Base-by-base conservation (phyloP, 1,140 invertebrate genomes). In the Homarus americanus region DNA sequence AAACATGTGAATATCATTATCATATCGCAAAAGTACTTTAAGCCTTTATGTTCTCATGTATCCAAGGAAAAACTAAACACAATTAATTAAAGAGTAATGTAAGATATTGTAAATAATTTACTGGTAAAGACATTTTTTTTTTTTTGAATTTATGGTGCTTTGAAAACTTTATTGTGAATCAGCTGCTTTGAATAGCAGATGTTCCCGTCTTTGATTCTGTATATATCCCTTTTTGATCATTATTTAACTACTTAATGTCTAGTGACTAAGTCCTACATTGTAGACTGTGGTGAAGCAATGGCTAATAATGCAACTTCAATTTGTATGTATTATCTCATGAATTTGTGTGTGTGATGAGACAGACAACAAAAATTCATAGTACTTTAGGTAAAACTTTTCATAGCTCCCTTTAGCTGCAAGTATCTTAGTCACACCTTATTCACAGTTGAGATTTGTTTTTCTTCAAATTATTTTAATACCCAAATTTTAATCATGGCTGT, bases 211-310 rank as follows among this genome's bases (percentile, higher is more conserved):
- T 89, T 73, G 44, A 90, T 73, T 83, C 41, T 90, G 87, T 90
- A 83, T 40, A 89, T 90, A 90, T 58, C 32, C 36, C 66, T 53
- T 44, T 90, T 83, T 82, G 66, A 90, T 69, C 86, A 90, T 83
- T 90, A 83, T 83, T 83, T 90, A 90, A 90, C 87, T 90, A 90
- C 87, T 90, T 90, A 90, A 90, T 90, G 80, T 90, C 24, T 90
- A 90, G 80, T 72, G 69, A 32, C 32, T 83, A 90, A 83, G 79
- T 75, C 40, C 44, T 83, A 58, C 80, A 82, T 58, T 83, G 63
- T 63, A 76, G 72, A 82, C 66, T 63, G 69, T 83, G 69, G 79
- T 90, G 87, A 83, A 83, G 82, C 80, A 90, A 83, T 90, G 80
- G 76, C 72, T 49, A 73, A 85, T 69, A 40, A 73, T 78, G 44